Percentiles rank a stretch among this genome's conserved stretches.
Conservation (phyloP, 2,888 invertebrate genomes). For the Papilio gigon region DNA sequence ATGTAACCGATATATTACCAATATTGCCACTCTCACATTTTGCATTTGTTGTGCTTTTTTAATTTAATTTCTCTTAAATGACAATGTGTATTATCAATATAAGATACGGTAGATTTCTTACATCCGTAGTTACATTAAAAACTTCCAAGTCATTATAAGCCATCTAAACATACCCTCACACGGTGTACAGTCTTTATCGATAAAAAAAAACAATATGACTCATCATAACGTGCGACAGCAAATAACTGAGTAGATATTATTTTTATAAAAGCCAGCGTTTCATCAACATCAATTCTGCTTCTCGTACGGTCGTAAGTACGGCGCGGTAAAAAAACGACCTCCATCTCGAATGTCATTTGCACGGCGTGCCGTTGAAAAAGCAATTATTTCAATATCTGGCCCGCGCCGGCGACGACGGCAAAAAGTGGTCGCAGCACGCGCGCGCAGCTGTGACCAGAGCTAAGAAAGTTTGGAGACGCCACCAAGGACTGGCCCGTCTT, state of each 20-base stretch:
- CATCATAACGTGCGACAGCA: constrained; percentile 4
- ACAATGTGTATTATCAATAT: too few species aligned
- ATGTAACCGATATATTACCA: background rate
- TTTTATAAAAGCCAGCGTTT: constrained; percentile 68
- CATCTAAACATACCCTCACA: background rate
- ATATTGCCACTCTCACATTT: too few species aligned
- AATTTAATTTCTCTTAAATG: too few species aligned
- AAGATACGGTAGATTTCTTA: too few species aligned
- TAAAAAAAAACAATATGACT: constrained; percentile 1
- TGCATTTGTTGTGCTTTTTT: too few species aligned
- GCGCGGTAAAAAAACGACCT: constrained; percentile 76
- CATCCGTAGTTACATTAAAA: background rate
- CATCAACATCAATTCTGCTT: constrained; percentile 76
- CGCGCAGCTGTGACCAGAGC: constrained; percentile 64
- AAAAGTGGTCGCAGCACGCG: constrained; percentile 77
- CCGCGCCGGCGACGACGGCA: constrained; percentile 65
- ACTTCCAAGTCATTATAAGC: background rate
- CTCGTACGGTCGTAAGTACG: constrained; percentile 65
- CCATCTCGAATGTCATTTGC: constrained; percentile 82
- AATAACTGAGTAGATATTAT: constrained; percentile 41
- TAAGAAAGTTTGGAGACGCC: constrained; percentile 72
- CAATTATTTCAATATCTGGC: constrained; percentile 81
- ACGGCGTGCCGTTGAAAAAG: constrained; percentile 81
- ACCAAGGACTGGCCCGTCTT: constrained; percentile 59
- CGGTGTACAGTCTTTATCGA: background rate